Conservation (phyloP, 2,113 vertebrate genomes). For the Polypterus senegalus region DNA sequence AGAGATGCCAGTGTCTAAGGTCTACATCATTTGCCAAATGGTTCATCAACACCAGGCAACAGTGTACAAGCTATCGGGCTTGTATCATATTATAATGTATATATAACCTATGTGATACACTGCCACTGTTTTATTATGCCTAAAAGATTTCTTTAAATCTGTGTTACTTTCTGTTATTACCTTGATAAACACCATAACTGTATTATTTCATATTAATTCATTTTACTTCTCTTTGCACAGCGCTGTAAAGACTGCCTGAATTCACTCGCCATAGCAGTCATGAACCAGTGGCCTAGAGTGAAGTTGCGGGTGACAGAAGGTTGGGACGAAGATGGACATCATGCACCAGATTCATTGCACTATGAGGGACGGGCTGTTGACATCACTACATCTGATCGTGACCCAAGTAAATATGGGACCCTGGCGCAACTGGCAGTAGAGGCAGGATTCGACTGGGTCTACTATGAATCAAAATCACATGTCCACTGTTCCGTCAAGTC, state of each 20-base stretch:
- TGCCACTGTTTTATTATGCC: no score
- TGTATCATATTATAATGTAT: no score
- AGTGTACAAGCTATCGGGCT: no score
- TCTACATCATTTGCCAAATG: no score
- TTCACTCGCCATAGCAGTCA: constrained; percentile 82
- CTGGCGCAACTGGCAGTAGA: constrained; percentile 89
- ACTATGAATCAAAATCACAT: constrained; percentile 91
- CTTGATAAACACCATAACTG: no score
- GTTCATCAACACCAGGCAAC: no score
- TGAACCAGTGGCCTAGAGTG: constrained; percentile 94
- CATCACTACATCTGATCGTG: constrained; percentile 86
- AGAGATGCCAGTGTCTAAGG: no score
- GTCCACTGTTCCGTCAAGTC: constrained; percentile 93
- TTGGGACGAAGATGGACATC: constrained; percentile 95
- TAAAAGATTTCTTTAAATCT: no score
- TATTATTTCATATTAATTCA: neutral
- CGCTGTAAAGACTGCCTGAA: constrained; percentile 92
- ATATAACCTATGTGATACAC: no score
- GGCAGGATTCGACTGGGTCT: constrained; percentile 95
- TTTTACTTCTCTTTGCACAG: constrained; percentile 36
- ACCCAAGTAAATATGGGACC: constrained; percentile 83
- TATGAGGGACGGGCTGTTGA: constrained; percentile 94
- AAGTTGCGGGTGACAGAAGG: constrained; percentile 86
- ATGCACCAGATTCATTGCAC: constrained; percentile 79
- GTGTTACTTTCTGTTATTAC: no score